Evolutionary conservation across 2,797 vertebrate genomes (phyloP).

Genomic region (Rhinella marina): DNA sequence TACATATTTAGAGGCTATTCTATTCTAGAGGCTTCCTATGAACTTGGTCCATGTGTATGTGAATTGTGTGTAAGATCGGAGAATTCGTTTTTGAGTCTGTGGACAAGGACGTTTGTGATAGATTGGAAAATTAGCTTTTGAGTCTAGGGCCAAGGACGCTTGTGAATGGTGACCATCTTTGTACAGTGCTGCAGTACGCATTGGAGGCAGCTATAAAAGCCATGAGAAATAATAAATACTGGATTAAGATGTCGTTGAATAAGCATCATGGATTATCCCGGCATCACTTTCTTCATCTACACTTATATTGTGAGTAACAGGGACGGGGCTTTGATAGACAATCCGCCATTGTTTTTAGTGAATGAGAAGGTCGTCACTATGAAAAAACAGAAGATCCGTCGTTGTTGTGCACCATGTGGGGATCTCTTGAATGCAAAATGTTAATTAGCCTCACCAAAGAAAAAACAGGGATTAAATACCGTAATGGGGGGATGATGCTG

Average conservation of each 20-base stretch:
- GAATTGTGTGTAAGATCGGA: too few relatives aligned
- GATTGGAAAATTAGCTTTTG: neutral
- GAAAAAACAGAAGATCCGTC: neutral
- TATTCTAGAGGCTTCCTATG: neutral
- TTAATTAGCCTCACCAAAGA: neutral
- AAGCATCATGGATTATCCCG: neutral
- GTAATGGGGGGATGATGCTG: constrained; percentile 13
- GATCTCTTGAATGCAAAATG: constrained; percentile 1
- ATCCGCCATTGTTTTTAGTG: neutral
- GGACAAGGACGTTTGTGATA: neutral
- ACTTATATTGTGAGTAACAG: neutral
- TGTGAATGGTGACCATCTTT: neutral
- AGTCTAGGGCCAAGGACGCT: neutral
- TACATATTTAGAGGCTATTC: neutral
- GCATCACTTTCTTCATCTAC: neutral
- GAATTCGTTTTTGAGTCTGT: too few relatives aligned
- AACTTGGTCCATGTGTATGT: too few relatives aligned
- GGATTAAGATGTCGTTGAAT: neutral
- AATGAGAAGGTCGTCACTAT: neutral
- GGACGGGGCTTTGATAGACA: neutral
- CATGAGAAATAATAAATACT: neutral
- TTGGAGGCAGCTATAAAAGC: too few relatives aligned
- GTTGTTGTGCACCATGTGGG: neutral
- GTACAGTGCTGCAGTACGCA: neutral
- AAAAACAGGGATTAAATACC: neutral